Base-by-base conservation (phyloP, 2,797 vertebrate species). In the Peromyscus nudipes region DNA sequence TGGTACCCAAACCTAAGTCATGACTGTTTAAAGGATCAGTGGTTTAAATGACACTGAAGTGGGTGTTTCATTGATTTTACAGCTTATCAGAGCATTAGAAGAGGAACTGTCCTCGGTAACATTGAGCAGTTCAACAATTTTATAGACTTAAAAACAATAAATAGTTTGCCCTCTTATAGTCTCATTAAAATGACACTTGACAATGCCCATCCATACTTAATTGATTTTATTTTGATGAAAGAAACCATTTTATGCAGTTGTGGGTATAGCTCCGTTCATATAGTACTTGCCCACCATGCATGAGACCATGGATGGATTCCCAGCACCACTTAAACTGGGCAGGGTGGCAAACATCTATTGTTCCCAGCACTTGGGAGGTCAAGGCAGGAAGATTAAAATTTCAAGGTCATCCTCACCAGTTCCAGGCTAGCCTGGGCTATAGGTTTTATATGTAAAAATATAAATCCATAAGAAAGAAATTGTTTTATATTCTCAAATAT, bases 151-250 rank as follows among this genome's bases (percentile, higher is more conserved):
- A 91, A 73, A 92, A 10, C 19, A 13, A 71, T 43, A 76, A 69
- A 60, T 64, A 27, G 57, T 71, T 71, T 86, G 29, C 23, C 85
- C 27, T 82, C 65, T 86, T 75, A 43, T 6, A 34, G 1, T 57
- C 16, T 52, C 55, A 43, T 69, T 37, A 90, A 88, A 88, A 17
- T 85, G 43, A 77, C 12, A 90, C 17, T 82, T 94, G 52, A 79
- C 16, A 43, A 65, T 81, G 37, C 12, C 12, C 76, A n/a, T 37
- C 34, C 29, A 16, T 23, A 84, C 29, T 91, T 88, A 82, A 73
- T 31, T 85, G 62, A 29, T 81, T 81, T 84, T 64, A 52, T 65
- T 91, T 73, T 49, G 52, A 77, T 80, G 85, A n/a, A 95, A 34
- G 79, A 96, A 73, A 52, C 62, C 9, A n/a, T 55, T 87, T 87